Evolutionary conservation across 2,888 invertebrate species (phyloP), one percentile per base, ranked within the genome.

Genomic region (Augochlorella aurata): DNA sequence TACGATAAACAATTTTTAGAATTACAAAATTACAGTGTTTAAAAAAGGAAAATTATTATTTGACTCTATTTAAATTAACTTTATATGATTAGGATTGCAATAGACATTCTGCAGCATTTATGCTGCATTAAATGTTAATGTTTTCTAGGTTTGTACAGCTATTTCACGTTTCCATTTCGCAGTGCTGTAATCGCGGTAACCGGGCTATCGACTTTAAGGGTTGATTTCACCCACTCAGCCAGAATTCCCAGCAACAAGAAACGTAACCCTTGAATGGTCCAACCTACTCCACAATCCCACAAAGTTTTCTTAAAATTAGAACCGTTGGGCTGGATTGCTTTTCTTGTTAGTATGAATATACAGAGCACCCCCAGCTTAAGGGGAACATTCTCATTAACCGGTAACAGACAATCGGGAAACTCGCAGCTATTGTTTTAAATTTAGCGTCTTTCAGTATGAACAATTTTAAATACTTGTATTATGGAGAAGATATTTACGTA

Each of bases 161-260:
- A 14, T 58, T 58, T 24, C 58, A 24, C 29, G 29, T 29, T 61
- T 24, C 16, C 29, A 61, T 29, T 38, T 29, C 29, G 14, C 24
- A 1, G 14, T 7, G 16, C 58, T 14, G 29, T 14, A 29, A 61
- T 16, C 24, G 61, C 14, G 21, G 54, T 54, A 54, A 61, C 61
- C 16, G 29, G 14, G 29, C 61, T 61, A 61, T 61, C 61, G 24
- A 61, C 61, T 61, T 29, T 16, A 68, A 69, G 7, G 16, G 2
- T n/a, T 29, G n/a, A 70, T 54, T 44, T 44, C 54, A 70, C 52
- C 52, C 61, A 16, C 54, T 70, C 52, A 24, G 61, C 61, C 24
- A 2, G 61, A 61, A 61, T 61, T 61, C 29, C 61, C 8, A 29
- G 2, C 61, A 16, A 29, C 54, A 24, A 54, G 54, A 24, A 54